Percentiles rank a stretch among this genome's conserved stretches.
Evolutionary conservation across 2,113 vertebrate genomes (phyloP).

Genomic region (Apodemus speciosus): DNA sequence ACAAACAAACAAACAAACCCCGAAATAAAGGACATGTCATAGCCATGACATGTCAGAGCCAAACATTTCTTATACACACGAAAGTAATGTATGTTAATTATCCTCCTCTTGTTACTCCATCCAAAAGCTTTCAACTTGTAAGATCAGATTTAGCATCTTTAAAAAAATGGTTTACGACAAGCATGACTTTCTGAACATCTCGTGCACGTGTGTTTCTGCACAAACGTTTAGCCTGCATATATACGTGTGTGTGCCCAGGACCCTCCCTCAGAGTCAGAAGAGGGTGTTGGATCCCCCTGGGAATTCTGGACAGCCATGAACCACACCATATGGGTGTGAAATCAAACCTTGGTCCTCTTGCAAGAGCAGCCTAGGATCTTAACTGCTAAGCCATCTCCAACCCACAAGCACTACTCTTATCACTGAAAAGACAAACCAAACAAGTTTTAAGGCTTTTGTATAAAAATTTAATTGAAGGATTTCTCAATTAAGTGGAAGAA

Average conservation of each 20-base stretch:
- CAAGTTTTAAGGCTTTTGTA: slow-evolving; percentile 6
- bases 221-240: background rate
- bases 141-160: slow-evolving; percentile 10
- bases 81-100: background rate
- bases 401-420: background rate
- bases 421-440: background rate
- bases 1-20: background rate
- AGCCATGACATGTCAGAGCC: slow-evolving; percentile 21
- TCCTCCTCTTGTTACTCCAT: background rate
- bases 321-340: too few relatives aligned
- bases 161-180: background rate
- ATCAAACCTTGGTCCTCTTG: background rate
- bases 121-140: slow-evolving; percentile 19
- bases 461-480: slow-evolving; percentile 33
- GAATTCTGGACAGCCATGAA: background rate
- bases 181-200: background rate
- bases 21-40: background rate
- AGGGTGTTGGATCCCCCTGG: background rate
- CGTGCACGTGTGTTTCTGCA: background rate
- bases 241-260: background rate
- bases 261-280: background rate
- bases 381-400: background rate
- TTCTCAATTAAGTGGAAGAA: slow-evolving; percentile 38
- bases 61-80: background rate
- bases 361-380: background rate